Conservation (phyloP, 2,797 vertebrate genomes). For the Lagodon rhomboides region DNA sequence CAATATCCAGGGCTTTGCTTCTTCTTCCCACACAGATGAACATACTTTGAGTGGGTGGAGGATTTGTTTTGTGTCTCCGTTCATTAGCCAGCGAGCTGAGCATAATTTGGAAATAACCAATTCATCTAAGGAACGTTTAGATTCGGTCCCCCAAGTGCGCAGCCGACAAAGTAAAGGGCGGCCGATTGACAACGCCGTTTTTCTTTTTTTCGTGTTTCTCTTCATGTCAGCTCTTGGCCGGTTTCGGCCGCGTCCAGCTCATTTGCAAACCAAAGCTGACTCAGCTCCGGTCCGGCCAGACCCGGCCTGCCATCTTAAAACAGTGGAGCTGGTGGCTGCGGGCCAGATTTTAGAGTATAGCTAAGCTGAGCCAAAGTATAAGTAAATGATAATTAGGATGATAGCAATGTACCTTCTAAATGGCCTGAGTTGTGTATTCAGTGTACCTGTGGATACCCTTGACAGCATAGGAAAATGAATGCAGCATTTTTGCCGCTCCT, state of each 20-base stretch:
- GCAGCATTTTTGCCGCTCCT: slow-evolving; percentile 16
- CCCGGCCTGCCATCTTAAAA: slow-evolving; percentile 56
- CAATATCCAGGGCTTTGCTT: slow-evolving; percentile 43
- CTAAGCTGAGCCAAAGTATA: slow-evolving; percentile 50
- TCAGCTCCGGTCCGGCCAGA: slow-evolving; percentile 63
- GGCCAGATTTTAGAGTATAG: slow-evolving; percentile 58
- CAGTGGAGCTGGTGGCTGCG: slow-evolving; percentile 53
- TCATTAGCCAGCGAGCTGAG: slow-evolving; percentile 50
- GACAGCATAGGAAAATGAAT: slow-evolving; percentile 26
- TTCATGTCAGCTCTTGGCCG: slow-evolving; percentile 51
- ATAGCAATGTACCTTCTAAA: slow-evolving; percentile 47
- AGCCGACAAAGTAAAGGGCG: slow-evolving; percentile 21
- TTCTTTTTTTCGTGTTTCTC: slow-evolving; percentile 41
- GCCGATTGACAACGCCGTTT: slow-evolving; percentile 39
- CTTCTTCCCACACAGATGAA: slow-evolving; percentile 48
- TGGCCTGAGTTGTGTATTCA: slow-evolving; percentile 26
- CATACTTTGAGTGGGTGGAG: slow-evolving; percentile 45
- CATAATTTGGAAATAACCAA: slow-evolving; percentile 46
- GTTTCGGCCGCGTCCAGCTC: slow-evolving; percentile 45
- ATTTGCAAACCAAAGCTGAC: slow-evolving; percentile 70
- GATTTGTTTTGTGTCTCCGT: slow-evolving; percentile 48
- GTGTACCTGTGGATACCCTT: slow-evolving; percentile 34
- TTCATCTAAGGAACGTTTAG: slow-evolving; percentile 29
- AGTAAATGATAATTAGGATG: slow-evolving; percentile 71
- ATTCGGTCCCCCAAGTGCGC: slow-evolving; percentile 20